A percentile compares a stretch with the other conserved stretches of the same genome.
Conservation (phyloP, 2,888 invertebrate species). For the Mimachlamys varia region DNA sequence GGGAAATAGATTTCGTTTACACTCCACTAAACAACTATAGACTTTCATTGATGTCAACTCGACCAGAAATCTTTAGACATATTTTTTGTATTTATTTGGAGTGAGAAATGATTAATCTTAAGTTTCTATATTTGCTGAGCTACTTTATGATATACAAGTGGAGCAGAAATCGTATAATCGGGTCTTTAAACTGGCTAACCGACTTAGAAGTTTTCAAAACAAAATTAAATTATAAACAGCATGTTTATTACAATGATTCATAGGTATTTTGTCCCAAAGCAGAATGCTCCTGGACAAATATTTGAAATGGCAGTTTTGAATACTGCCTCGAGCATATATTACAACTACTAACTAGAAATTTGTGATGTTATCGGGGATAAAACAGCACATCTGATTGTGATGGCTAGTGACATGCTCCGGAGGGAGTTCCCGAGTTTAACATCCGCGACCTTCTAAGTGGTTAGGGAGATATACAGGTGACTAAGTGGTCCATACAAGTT, state of each 20-base stretch:
- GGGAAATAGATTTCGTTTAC: background rate
- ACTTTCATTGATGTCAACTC: background rate
- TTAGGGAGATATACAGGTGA: background rate
- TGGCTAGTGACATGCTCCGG: background rate
- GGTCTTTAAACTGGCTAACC: background rate
- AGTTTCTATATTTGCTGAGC: conserved; percentile 7
- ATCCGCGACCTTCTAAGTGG: background rate
- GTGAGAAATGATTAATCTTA: background rate
- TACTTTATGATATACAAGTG: background rate
- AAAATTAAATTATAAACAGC: background rate
- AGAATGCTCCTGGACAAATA: background rate
- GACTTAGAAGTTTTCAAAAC: background rate
- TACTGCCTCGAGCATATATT: background rate
- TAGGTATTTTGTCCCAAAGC: background rate
- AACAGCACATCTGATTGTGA: background rate
- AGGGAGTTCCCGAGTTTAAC: background rate
- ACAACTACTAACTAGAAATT: background rate
- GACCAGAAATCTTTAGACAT: background rate
- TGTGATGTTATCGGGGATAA: background rate
- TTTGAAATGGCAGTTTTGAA: background rate
- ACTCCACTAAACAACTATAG: conserved; percentile 10
- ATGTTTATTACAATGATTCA: background rate
- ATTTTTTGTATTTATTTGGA: conserved; percentile 23
- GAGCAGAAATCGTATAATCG: background rate
- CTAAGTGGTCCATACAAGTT: background rate